phyloP scores from a whole-genome alignment of 2,113 vertebrate species.

The Epinephelus moara region DNA sequence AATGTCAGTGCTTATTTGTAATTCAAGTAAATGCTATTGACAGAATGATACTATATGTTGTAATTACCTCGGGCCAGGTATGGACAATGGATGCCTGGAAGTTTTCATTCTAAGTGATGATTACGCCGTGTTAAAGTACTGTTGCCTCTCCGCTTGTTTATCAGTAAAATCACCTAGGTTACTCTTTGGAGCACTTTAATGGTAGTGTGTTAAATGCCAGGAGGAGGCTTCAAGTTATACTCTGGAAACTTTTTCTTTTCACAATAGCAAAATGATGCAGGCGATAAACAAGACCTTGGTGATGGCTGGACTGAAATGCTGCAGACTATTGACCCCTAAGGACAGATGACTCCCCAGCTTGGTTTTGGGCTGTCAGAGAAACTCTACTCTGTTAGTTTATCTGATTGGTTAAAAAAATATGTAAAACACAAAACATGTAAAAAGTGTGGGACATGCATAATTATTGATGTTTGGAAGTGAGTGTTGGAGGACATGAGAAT shows the following conservation, averaged over 20 bases:
- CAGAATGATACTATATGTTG: neutral
- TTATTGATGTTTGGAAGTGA: neutral
- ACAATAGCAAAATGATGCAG: neutral
- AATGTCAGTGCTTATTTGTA: neutral
- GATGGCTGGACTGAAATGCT: conserved; percentile 10
- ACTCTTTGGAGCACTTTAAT: neutral
- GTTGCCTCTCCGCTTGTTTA: neutral
- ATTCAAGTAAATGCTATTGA: neutral
- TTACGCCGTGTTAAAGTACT: neutral
- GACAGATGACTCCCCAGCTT: neutral
- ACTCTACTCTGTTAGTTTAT: neutral
- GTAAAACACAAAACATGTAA: neutral
- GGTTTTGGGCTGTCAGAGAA: neutral
- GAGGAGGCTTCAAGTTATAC: neutral
- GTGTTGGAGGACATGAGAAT: too few relatives aligned
- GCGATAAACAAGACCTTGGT: neutral
- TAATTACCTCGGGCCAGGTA: neutral
- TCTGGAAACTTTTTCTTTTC: neutral
- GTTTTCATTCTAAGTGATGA: neutral
- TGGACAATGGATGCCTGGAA: neutral
- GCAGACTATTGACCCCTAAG: conserved; percentile 32
- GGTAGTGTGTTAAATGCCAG: neutral
- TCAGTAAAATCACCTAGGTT: neutral
- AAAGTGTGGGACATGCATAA: neutral
- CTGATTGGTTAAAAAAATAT: neutral